Percentiles rank a stretch among this genome's conserved stretches.
Conservation (phyloP, 2,888 invertebrate species). For the Epiblema foenella region DNA sequence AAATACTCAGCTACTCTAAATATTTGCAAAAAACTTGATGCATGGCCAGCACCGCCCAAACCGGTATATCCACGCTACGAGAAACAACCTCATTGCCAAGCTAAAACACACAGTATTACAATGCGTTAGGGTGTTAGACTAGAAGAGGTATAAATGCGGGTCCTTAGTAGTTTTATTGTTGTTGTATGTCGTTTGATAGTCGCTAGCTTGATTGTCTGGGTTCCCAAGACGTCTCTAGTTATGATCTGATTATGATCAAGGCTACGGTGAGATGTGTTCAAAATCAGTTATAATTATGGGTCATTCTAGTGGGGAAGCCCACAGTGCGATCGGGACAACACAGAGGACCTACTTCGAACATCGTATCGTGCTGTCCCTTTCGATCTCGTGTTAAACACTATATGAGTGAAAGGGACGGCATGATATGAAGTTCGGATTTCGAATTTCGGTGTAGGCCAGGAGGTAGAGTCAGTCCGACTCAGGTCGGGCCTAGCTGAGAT, state of each 20-base stretch:
- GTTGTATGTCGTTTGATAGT: conserved; percentile 15
- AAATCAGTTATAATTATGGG: neutral
- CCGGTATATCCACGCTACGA: conserved; percentile 5
- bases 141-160: neutral
- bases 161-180: conserved; percentile 18
- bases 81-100: neutral
- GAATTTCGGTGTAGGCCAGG: too few relatives aligned
- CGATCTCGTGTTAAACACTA: too few relatives aligned
- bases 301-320: too few relatives aligned
- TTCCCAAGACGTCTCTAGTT: conserved; percentile 18
- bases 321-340: too few relatives aligned
- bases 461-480: too few relatives aligned
- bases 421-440: too few relatives aligned
- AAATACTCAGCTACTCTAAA: conserved; percentile 39
- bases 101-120: neutral
- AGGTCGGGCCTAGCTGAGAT: too few relatives aligned
- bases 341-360: too few relatives aligned
- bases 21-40: conserved; percentile 43
- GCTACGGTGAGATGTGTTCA: neutral
- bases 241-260: conserved; percentile 19
- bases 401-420: too few relatives aligned
- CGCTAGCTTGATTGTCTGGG: conserved; percentile 15
- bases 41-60: conserved; percentile 22
- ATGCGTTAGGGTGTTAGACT: neutral
- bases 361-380: too few relatives aligned